Percentiles rank a stretch among this genome's conserved stretches.
These are phyloP conservation scores for Euspilapteryx auroguttella DNA, from an alignment of 2,888 invertebrate genomes.

Conservation along the genomic window DNA sequence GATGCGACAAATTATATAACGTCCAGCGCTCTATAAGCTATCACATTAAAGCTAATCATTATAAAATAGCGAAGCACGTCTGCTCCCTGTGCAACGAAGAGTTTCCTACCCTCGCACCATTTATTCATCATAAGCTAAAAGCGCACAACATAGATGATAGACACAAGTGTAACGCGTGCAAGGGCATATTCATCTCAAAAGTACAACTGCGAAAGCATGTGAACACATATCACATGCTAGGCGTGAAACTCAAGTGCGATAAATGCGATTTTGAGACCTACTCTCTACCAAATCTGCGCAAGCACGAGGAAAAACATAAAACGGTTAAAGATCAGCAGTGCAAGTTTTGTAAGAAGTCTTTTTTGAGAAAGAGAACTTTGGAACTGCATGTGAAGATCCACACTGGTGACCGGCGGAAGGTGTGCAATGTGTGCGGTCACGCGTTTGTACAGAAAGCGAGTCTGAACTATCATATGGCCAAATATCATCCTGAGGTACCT, in stretches of 20 bases:
- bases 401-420: slow-evolving; percentile 8
- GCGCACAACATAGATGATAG: slow-evolving; percentile 4
- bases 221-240: not conserved
- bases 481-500: too few species aligned
- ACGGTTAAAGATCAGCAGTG: not conserved
- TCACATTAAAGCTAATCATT: too few species aligned
- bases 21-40: too few species aligned
- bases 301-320: not conserved
- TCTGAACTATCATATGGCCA: slow-evolving; percentile 16
- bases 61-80: not conserved
- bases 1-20: too few species aligned
- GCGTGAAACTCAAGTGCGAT: not conserved
- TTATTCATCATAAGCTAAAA: slow-evolving; percentile 4
- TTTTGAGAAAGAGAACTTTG: slow-evolving; percentile 4
- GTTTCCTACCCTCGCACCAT: not conserved
- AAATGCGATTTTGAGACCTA: slow-evolving; percentile 3
- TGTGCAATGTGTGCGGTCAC: slow-evolving; percentile 9
- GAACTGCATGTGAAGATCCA: slow-evolving; percentile 12
- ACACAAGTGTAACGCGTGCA: not conserved
- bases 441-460: slow-evolving; percentile 12
- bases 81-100: not conserved
- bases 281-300: not conserved
- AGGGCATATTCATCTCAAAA: not conserved
- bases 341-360: slow-evolving; percentile 9
- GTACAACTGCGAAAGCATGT: not conserved